Percentiles rank a stretch among this genome's conserved stretches.
Evolutionary conservation across 2,888 invertebrate species (phyloP).

Genomic region (Dendrolimus houi): DNA sequence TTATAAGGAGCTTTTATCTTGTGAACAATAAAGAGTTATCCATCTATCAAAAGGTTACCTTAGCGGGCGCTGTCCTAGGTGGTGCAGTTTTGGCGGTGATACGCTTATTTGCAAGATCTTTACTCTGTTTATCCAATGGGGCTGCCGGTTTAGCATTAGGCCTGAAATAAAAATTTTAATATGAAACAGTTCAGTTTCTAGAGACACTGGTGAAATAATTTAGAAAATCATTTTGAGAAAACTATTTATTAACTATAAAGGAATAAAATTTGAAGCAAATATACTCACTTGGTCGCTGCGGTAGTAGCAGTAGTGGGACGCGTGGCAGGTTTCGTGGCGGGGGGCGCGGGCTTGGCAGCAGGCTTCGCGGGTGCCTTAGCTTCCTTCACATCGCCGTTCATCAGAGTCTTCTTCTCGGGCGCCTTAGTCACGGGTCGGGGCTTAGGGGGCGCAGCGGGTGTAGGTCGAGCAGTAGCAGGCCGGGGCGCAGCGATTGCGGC

Average conservation of each 20-base stretch:
- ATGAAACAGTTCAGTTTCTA: background rate
- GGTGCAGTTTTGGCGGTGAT: conserved; percentile 73
- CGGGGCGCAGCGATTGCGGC: conserved; percentile 13
- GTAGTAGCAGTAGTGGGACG: conserved; percentile 14
- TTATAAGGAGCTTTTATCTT: no score
- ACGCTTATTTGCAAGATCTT: conserved; percentile 83
- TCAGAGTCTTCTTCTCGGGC: conserved; percentile 67
- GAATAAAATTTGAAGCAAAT: background rate
- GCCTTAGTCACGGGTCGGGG: conserved; percentile 33
- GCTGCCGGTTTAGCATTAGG: conserved; percentile 3
- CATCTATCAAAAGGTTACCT: conserved; percentile 29
- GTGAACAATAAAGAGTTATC: no score
- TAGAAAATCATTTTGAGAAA: no score
- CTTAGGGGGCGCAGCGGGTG: conserved; percentile 12
- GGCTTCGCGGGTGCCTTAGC: conserved; percentile 25
- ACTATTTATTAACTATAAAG: background rate
- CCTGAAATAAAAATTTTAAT: background rate
- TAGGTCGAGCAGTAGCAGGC: conserved; percentile 6
- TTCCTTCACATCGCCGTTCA: conserved; percentile 74
- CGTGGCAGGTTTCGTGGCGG: conserved; percentile 20
- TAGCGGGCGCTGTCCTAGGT: conserved; percentile 52
- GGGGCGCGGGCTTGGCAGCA: conserved; percentile 22
- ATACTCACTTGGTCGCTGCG: conserved; percentile 27
- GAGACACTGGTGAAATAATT: background rate
- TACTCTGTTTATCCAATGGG: conserved; percentile 76